A percentile compares a stretch with the other conserved stretches of the same genome.
Conservation (phyloP, 2,113 vertebrate genomes). For the Lonchura striata region DNA sequence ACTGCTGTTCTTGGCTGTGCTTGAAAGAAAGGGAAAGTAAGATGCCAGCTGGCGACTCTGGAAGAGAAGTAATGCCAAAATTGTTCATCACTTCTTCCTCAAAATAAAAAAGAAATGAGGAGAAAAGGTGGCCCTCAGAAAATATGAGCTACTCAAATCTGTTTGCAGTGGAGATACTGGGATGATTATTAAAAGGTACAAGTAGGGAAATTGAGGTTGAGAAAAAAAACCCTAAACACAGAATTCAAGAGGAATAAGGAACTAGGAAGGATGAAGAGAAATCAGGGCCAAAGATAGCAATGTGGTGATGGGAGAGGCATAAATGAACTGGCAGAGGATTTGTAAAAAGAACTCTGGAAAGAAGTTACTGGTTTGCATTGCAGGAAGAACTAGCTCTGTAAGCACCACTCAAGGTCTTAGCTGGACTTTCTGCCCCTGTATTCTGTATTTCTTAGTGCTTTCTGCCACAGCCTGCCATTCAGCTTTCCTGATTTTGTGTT, state of each 20-base stretch:
- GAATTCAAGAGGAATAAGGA: background rate
- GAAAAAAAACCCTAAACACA: background rate
- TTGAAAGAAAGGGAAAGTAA: background rate
- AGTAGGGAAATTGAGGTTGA: background rate
- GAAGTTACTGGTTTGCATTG: background rate
- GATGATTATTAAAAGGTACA: background rate
- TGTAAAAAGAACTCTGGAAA: background rate
- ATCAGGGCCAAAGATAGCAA: background rate
- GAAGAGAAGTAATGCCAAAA: background rate
- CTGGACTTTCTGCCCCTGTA: background rate
- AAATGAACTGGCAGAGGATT: background rate
- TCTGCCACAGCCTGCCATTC: fast-evolving
- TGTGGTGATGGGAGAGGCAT: background rate
- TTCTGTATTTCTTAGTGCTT: background rate
- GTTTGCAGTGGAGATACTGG: background rate
- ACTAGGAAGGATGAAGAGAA: background rate
- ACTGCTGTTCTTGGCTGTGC: background rate
- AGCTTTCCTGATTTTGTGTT: background rate
- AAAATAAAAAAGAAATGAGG: background rate
- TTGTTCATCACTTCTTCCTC: background rate
- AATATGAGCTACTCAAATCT: background rate
- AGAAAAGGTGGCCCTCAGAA: background rate
- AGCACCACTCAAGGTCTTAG: background rate
- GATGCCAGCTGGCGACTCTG: background rate
- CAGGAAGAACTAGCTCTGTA: background rate